Evolutionary conservation across 2,888 invertebrate species (phyloP), one percentile per base, ranked within the genome.

Genomic region (Volucella zonaria): DNA sequence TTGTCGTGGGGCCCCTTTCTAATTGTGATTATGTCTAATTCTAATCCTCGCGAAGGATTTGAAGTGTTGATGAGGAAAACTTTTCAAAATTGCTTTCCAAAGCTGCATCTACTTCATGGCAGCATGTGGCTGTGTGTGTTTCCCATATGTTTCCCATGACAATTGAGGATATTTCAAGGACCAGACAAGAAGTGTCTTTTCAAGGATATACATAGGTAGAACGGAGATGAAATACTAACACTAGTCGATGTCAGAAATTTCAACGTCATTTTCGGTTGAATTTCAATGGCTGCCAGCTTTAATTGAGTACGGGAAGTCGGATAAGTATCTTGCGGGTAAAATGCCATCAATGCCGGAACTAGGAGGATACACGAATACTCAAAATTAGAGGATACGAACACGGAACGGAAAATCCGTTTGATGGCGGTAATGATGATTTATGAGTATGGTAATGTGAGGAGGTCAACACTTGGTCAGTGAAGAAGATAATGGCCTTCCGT

Each of bases 21-120:
- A 66, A 75, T 75, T 75, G 66, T 42, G 42, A 58, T 56, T 23
- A 42, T 66, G 56, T 66, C 56, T 75, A 66, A 66, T 12, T 58
- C 40, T 47, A 49, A 54, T 1, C 14, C 31, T 31, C 31, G 31
- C 31, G 31, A 31, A 31, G 31, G 6, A 31, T 31, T 6, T 31
- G 4, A 31, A 31, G 31, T 31, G 4, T 2, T 31, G 31, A 6
- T 31, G 43, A 18, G 8, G 43, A 43, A 43, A 43, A 43, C 43
- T 59, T 59, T 59, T 59, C 59, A 59, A 59, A 43, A 59, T 23
- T 59, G 43, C 43, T 43, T 43, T 43, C 14, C 18, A 12, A 31
- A 31, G 6, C 6, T 31, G 6, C 31, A 59, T 59, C 3, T 15
- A 12, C 9, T 11, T 42, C 10, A 11, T 14, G 10, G 10, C 15